Conservation (phyloP, 2,888 invertebrate genomes). For the Trichopria drosophilae region DNA sequence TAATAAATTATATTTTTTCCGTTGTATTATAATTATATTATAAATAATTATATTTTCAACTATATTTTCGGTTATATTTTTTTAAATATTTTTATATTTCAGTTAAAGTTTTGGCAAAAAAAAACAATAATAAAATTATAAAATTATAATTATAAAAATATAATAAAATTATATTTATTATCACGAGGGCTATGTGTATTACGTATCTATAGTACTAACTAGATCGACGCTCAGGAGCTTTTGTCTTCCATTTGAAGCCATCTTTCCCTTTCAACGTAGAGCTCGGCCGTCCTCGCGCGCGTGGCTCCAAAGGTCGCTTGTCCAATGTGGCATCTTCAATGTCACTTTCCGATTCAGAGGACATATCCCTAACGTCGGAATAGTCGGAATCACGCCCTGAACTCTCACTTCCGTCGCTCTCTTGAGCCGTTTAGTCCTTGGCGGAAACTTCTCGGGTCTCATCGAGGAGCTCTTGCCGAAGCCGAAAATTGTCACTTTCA, state of each 20-base stretch:
- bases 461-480: slow-evolving; percentile 12
- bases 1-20: too few relatives aligned
- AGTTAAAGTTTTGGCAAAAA: too few relatives aligned
- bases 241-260: slow-evolving; percentile 13
- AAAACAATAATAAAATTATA: too few relatives aligned
- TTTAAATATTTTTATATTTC: too few relatives aligned
- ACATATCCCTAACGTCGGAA: slow-evolving; percentile 4
- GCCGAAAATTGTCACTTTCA: background rate
- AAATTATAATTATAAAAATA: too few relatives aligned
- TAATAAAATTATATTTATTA: too few relatives aligned
- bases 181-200: slow-evolving; percentile 3
- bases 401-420: slow-evolving; percentile 1
- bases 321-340: slow-evolving; percentile 2
- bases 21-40: too few relatives aligned
- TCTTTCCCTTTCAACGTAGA: slow-evolving; percentile 14
- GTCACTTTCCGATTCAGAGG: slow-evolving; percentile 8
- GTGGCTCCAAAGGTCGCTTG: slow-evolving; percentile 2
- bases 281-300: slow-evolving; percentile 8
- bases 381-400: slow-evolving; percentile 7
- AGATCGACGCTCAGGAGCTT: slow-evolving; percentile 1
- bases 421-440: slow-evolving; percentile 4
- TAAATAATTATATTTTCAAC: too few relatives aligned
- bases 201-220: slow-evolving; percentile 12
- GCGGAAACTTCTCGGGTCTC: slow-evolving; percentile 7
- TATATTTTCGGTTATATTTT: too few relatives aligned